Conservation (phyloP, 1,140 invertebrate species). For the Asobara japonica region DNA sequence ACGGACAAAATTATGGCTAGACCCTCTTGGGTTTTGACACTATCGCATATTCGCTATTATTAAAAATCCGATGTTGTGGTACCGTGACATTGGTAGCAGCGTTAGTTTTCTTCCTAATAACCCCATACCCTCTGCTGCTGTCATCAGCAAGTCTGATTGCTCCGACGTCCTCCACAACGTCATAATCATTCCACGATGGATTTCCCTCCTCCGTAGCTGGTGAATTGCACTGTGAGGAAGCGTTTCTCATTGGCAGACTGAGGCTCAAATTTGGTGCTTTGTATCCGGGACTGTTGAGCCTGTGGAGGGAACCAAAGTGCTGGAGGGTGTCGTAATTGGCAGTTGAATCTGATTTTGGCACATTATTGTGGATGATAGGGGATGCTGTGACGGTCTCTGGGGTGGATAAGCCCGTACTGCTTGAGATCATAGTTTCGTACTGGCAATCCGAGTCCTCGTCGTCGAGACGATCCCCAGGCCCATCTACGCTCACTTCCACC, state of each 20-base stretch:
- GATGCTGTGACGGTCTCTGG: constrained; percentile 31
- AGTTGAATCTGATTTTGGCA: constrained; percentile 43
- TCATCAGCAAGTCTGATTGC: constrained; percentile 77
- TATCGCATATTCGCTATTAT: constrained; percentile 81
- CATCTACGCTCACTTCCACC: background rate
- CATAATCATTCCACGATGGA: constrained; percentile 73
- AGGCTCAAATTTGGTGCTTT: constrained; percentile 60
- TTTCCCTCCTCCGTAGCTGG: constrained; percentile 56
- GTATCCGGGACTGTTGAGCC: constrained; percentile 75
- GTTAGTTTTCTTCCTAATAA: constrained; percentile 75
- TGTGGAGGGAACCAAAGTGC: constrained; percentile 78
- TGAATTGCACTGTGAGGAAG: constrained; percentile 53
- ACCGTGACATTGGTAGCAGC: constrained; percentile 63
- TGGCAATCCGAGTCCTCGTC: constrained; percentile 14
- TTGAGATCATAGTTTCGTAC: constrained; percentile 33
- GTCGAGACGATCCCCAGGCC: background rate
- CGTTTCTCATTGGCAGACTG: constrained; percentile 4
- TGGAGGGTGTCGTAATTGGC: constrained; percentile 80
- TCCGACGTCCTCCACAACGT: constrained; percentile 74
- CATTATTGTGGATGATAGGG: constrained; percentile 50
- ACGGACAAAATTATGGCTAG: constrained; percentile 12
- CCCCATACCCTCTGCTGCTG: constrained; percentile 80
- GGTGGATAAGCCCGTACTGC: background rate
- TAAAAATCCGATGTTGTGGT: constrained; percentile 75
- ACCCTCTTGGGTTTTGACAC: constrained; percentile 84